Conservation (phyloP, 2,113 vertebrate genomes). For the Cyanocitta stelleri region DNA sequence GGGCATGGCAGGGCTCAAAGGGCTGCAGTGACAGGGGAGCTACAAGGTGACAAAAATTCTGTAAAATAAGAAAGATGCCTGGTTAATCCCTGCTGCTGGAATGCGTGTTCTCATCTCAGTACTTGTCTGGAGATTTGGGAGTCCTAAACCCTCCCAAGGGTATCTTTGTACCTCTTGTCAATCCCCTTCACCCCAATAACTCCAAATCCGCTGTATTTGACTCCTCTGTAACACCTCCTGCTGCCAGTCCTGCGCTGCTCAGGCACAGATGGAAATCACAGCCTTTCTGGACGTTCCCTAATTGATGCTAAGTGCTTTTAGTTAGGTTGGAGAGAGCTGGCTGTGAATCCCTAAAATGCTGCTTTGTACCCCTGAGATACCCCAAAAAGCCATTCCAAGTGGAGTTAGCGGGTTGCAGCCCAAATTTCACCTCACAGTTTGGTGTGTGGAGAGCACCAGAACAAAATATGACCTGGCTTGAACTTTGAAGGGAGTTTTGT, state of each 20-base stretch:
- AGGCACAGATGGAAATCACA: neutral
- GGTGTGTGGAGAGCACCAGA: neutral
- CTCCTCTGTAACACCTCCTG: neutral
- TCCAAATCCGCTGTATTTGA: neutral
- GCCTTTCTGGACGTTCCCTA: neutral
- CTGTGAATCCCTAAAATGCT: neutral
- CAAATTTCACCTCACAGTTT: neutral
- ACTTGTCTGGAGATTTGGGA: neutral
- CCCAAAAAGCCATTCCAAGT: neutral
- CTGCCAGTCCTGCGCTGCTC: neutral
- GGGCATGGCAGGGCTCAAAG: accelerated
- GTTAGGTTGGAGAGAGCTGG: neutral
- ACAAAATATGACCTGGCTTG: neutral
- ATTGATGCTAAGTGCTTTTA: neutral
- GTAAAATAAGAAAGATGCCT: neutral
- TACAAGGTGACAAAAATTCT: neutral
- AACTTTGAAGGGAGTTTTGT: accelerated
- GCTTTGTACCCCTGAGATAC: neutral
- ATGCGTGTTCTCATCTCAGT: neutral
- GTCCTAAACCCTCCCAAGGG: neutral
- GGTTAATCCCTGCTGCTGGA: neutral
- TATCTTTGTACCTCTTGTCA: neutral
- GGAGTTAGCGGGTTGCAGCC: neutral
- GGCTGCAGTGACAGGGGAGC: neutral
- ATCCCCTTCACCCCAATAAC: neutral